Evolutionary conservation across 2,113 vertebrate species (phyloP), one percentile per base, ranked within the genome.

Genomic region (Clarias macrocephalus): DNA sequence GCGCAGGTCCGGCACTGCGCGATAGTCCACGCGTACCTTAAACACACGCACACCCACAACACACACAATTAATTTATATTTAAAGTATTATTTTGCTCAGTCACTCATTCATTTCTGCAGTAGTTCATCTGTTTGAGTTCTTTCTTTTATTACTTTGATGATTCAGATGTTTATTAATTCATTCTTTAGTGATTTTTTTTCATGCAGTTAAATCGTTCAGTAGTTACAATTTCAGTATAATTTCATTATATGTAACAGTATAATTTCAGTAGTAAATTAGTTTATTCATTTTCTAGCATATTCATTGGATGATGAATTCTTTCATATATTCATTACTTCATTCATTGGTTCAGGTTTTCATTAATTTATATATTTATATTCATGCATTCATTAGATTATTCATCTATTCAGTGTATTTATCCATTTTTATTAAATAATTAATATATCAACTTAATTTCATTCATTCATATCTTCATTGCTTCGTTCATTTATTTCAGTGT

Each of bases 21-120:
- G 5, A 99, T 94, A 0, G 98, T 99, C 98, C 98, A 99, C 23
- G 98, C 98, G 23, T 97, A 99, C 88, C 98, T 99, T 84, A 8
- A 82, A 60, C 56, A 59, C 19, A 30, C 10, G 66, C 30, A 80
- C 80, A 88, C 28, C n/a, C 25, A 88, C 25, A 18, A 88, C 28
- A 33, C 25, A 88, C 25, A 18, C 3, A 48, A 48, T 48, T 48
- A 48, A 48, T 48, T 48, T 48, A 48, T 48, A 48, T 42, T 42
- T 42, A 6, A 42, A 42, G 42, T 42, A 42, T 42, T 37, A 37
- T 37, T 37, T 37, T 37, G 37, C 3, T 37, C 6, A 42, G 5
- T 42, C 42, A 7, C 0, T 7, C 42, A 13, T 13, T 66, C 25
- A 66, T 28, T 66, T 15, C 33, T 37, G 33, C 33, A 37, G 2